phyloP scores from a whole-genome alignment of 53 echinoderm and acorn worm species.

The Actinopyga echinites region DNA sequence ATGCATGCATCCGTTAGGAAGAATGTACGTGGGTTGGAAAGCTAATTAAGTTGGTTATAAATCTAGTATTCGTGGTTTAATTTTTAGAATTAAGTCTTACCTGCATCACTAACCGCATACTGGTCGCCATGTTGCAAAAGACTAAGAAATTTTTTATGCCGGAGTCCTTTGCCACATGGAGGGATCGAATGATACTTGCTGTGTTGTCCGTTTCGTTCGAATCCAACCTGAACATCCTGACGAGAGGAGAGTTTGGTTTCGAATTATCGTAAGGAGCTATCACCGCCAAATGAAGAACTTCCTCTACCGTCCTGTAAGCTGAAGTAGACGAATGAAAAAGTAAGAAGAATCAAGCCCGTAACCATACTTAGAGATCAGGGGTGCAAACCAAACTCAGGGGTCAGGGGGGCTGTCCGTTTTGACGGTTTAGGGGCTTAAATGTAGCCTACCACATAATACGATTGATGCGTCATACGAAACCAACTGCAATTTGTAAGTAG shows the following conservation, averaged over 20 bases:
- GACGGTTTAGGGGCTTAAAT: too few species aligned
- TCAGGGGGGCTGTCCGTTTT: too few species aligned
- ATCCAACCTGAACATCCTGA: conserved; percentile 68
- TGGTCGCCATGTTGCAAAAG: conserved; percentile 72
- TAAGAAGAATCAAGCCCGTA: too few species aligned
- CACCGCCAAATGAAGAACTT: conserved; percentile 70
- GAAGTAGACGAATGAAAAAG: background rate
- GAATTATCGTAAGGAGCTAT: conserved; percentile 27
- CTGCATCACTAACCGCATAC: conserved; percentile 78
- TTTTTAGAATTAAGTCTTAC: conserved; percentile 31
- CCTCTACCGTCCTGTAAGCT: conserved; percentile 92
- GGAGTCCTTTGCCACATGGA: conserved; percentile 79
- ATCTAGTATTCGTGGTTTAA: too few species aligned
- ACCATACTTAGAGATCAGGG: too few species aligned
- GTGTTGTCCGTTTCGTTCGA: conserved; percentile 11
- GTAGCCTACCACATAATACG: too few species aligned
- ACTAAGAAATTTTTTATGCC: conserved; percentile 65
- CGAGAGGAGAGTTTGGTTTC: conserved; percentile 60
- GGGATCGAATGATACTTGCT: conserved; percentile 52
- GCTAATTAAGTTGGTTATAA: too few species aligned
- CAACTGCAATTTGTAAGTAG: too few species aligned
- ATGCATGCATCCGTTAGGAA: too few species aligned
- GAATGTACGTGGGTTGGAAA: too few species aligned
- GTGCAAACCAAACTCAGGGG: too few species aligned
- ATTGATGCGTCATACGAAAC: too few species aligned